phyloP scores from a whole-genome alignment of 2,797 vertebrate species.

The Orientallactaga sibirica region DNA sequence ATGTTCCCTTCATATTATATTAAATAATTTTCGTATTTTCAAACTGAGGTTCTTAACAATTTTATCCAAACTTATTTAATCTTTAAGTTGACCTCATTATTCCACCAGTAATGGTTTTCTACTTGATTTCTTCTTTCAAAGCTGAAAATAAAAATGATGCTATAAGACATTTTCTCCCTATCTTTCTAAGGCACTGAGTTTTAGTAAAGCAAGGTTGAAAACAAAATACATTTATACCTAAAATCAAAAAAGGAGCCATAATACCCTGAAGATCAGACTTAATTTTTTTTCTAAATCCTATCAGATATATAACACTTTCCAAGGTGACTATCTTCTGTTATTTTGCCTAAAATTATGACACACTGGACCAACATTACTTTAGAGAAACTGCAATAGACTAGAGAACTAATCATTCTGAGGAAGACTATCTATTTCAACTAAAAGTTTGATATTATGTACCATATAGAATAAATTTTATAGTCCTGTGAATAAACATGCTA shows the following conservation, averaged over 20 bases:
- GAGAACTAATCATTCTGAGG: not conserved
- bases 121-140: slow-evolving; percentile 28
- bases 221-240: not conserved
- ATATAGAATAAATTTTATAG: slow-evolving; percentile 47
- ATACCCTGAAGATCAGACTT: not conserved
- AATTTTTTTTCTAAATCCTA: not conserved
- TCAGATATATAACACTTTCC: not conserved
- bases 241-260: slow-evolving; percentile 24
- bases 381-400: slow-evolving; percentile 10
- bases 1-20: slow-evolving; percentile 29
- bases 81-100: not conserved
- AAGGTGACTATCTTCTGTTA: not conserved
- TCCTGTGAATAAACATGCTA: slow-evolving; percentile 30
- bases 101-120: not conserved
- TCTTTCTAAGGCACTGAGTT: not conserved
- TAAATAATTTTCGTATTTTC: not conserved
- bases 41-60: not conserved
- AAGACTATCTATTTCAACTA: not conserved
- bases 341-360: slow-evolving; percentile 45
- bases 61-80: slow-evolving; percentile 6
- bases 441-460: slow-evolving; percentile 12
- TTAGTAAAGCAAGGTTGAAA: slow-evolving; percentile 23
- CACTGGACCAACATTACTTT: not conserved
- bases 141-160: not conserved
- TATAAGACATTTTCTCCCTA: not conserved